These are phyloP conservation scores for Pangasianodon hypophthalmus DNA, from an alignment of 2,113 vertebrate species.

Conservation along the genomic window DNA sequence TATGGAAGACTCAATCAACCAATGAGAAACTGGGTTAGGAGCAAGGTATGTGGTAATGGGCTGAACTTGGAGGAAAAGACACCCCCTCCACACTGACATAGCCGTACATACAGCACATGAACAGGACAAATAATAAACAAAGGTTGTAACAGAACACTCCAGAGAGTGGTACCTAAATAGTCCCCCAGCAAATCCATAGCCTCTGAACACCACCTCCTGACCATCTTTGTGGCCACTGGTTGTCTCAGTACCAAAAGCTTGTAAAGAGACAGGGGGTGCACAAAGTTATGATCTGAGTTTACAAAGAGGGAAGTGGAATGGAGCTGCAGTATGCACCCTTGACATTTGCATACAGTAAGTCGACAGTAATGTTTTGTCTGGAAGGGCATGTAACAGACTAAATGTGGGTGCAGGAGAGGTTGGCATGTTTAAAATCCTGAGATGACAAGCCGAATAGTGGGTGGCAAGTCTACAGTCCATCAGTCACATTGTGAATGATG, in stretches of 20 bases:
- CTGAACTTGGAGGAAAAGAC: not conserved
- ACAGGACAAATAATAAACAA: not conserved
- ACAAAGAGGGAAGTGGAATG: not conserved
- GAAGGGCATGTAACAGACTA: not conserved
- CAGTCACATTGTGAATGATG: slow-evolving; percentile 1
- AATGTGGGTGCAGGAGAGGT: not conserved
- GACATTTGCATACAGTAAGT: not conserved
- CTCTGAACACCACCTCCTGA: not conserved
- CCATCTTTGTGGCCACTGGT: not conserved
- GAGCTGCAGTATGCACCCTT: not conserved
- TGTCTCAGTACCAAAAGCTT: not conserved
- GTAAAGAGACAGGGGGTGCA: not conserved
- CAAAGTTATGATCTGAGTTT: not conserved
- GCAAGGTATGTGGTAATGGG: not conserved
- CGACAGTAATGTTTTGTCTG: not conserved
- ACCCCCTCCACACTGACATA: not conserved
- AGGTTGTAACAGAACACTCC: not conserved
- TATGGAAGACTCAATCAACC: not conserved
- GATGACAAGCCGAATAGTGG: not conserved
- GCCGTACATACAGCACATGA: not conserved
- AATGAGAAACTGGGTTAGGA: not conserved
- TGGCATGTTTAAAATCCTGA: not conserved
- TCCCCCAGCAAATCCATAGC: not conserved
- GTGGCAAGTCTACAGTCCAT: not conserved
- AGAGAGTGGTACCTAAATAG: no score